Base-by-base conservation (phyloP, 1,140 invertebrate species). In the Ruditapes philippinarum region DNA sequence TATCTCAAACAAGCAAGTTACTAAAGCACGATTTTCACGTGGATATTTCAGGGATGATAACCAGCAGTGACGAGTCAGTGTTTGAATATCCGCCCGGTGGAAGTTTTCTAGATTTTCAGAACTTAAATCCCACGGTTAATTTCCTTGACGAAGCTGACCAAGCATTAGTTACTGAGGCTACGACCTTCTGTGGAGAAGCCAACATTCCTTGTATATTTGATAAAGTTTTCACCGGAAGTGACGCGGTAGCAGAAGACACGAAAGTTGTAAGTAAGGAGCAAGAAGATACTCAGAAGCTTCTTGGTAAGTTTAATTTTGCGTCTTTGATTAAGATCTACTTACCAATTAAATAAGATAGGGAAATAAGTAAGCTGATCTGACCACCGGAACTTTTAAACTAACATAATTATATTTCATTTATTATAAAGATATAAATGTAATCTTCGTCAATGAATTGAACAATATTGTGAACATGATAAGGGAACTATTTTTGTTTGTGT, bases 131-230 rank as follows among this genome's bases (percentile, higher is more conserved):
- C 22, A 31, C 17, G 5, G 74, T 78, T 1, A 78, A 78, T 40
- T 78, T 31, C 42, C 74, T 78, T 17, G 74, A 78, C 12, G 74
- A 78, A 31, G 74, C 74, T 3, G 28, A 31, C 40, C 4, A 25
- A 22, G 31, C 25, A 14, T 14, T 31, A 7, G 40, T 38, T 31
- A 17, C 40, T 14, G n/a, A 49, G 11, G 74, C 74, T 14, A 25
- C 33, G 28, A 33, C 17, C 0, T 51, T 78, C 36, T 78, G 74
- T 78, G 74, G 74, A 17, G 14, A 22, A 7, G 74, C 22, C 0
- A 78, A 78, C 22, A 78, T 51, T 25, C 42, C 74, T 17, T 78
- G 74, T 78, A 49, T 78, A 2, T 78, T 78, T 78, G 74, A 78
- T 54, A 51, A 28, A 19, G 74, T 78, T n/a, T 78, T 78, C n/a